Evolutionary conservation across 1,140 invertebrate genomes (phyloP).

Genomic region (Pantala flavescens): DNA sequence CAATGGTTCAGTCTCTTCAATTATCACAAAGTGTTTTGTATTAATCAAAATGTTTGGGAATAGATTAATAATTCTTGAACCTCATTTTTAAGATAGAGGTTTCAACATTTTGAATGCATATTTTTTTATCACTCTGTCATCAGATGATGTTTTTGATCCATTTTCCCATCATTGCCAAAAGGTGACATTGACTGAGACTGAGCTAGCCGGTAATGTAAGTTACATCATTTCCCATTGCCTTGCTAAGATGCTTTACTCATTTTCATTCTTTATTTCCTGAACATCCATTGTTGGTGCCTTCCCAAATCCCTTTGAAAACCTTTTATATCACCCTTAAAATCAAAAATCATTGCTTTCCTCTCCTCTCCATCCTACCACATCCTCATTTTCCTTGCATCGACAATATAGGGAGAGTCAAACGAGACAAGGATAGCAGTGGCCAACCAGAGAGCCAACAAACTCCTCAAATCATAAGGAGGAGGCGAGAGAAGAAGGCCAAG

Average conservation of each 20-base stretch:
- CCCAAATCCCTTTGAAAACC: not conserved
- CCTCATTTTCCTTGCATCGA: conserved; percentile 9
- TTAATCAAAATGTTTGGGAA: too few relatives aligned
- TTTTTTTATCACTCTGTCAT: too few relatives aligned
- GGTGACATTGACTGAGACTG: not conserved
- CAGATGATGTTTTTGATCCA: too few relatives aligned
- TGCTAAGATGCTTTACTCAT: conserved; percentile 3
- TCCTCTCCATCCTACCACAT: not conserved
- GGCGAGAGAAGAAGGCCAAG: not conserved
- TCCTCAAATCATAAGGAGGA: conserved; percentile 50
- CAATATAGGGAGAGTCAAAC: conserved; percentile 61
- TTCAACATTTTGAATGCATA: too few relatives aligned
- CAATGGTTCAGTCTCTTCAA: not conserved
- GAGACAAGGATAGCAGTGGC: conserved; percentile 74
- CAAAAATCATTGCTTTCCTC: not conserved
- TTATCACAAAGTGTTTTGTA: not conserved
- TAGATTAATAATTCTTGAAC: too few relatives aligned
- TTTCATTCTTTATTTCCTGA: not conserved
- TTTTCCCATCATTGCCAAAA: too few relatives aligned
- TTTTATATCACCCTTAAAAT: not conserved
- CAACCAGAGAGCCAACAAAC: conserved; percentile 71
- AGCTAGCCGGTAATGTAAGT: not conserved
- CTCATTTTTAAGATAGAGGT: too few relatives aligned
- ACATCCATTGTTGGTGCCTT: not conserved
- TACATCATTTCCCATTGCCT: not conserved